These are phyloP conservation scores for Luperina testacea DNA, from an alignment of 2,888 invertebrate species.

Conservation along the genomic window DNA sequence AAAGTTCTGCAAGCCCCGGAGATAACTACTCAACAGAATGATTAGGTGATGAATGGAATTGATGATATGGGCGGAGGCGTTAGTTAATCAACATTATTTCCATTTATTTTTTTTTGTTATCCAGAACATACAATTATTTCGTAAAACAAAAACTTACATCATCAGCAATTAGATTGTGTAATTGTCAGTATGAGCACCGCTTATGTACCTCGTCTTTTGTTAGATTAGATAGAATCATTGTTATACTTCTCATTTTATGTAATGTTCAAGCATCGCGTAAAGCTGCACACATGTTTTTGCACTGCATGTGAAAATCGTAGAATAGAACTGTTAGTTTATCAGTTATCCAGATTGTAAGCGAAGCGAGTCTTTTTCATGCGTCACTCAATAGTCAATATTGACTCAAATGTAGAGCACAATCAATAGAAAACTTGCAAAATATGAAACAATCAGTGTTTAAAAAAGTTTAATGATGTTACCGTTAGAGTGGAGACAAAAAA, in stretches of 20 bases:
- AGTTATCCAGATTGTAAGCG: constrained; percentile 39
- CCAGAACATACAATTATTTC: constrained; percentile 78
- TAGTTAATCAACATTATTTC: constrained; percentile 76
- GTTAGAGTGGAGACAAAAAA: constrained; percentile 50
- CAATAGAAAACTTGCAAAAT: constrained; percentile 64
- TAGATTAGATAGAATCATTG: constrained; percentile 72
- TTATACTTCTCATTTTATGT: constrained; percentile 79
- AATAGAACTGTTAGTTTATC: constrained; percentile 26
- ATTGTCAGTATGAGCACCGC: constrained; percentile 76
- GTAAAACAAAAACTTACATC: constrained; percentile 79
- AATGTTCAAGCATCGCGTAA: constrained; percentile 72
- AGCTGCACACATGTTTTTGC: constrained; percentile 68
- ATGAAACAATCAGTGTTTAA: constrained; percentile 53
- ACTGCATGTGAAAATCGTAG: constrained; percentile 61
- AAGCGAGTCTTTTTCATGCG: constrained; percentile 52
- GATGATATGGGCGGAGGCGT: constrained; percentile 71
- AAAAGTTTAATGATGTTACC: constrained; percentile 42
- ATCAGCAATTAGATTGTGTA: constrained; percentile 80
- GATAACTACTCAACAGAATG: constrained; percentile 62
- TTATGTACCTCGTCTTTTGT: constrained; percentile 84
- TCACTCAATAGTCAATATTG: constrained; percentile 68
- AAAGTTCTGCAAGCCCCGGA: constrained; percentile 65
- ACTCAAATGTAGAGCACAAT: constrained; percentile 64
- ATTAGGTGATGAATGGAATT: constrained; percentile 72
- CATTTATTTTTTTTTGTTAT: constrained; percentile 71